phyloP scores from a whole-genome alignment of 1,140 invertebrate genomes.

The Conus betulinus region DNA sequence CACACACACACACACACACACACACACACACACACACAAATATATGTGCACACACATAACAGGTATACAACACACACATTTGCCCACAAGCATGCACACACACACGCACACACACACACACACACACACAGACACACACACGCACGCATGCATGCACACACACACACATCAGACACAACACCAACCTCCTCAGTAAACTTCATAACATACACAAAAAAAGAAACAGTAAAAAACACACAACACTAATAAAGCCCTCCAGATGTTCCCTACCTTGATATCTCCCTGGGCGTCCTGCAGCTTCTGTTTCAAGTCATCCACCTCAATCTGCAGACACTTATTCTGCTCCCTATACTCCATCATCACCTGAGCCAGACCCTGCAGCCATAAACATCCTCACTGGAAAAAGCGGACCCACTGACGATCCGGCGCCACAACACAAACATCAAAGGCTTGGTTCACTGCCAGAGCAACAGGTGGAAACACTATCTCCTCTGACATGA shows the following conservation, averaged over 20 bases:
- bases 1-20: too few relatives aligned
- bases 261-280: slow-evolving; percentile 81
- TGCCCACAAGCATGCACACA: too few relatives aligned
- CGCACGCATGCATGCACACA: not conserved
- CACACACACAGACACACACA: not conserved
- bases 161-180: not conserved
- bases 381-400: slow-evolving; percentile 1
- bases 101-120: too few relatives aligned
- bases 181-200: not conserved
- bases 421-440: not conserved
- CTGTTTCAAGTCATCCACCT: slow-evolving; percentile 84
- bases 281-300: slow-evolving; percentile 84
- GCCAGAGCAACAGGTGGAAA: not conserved
- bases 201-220: not conserved
- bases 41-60: too few relatives aligned
- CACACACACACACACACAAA: too few relatives aligned
- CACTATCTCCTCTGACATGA: too few relatives aligned
- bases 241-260: not conserved
- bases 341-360: slow-evolving; percentile 81
- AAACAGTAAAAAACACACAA: not conserved
- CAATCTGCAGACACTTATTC: slow-evolving; percentile 82
- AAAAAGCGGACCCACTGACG: not conserved
- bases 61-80: too few relatives aligned
- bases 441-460: not conserved
- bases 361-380: slow-evolving; percentile 67